phyloP scores from a whole-genome alignment of 2,888 invertebrate genomes.

The Apamea anceps region DNA sequence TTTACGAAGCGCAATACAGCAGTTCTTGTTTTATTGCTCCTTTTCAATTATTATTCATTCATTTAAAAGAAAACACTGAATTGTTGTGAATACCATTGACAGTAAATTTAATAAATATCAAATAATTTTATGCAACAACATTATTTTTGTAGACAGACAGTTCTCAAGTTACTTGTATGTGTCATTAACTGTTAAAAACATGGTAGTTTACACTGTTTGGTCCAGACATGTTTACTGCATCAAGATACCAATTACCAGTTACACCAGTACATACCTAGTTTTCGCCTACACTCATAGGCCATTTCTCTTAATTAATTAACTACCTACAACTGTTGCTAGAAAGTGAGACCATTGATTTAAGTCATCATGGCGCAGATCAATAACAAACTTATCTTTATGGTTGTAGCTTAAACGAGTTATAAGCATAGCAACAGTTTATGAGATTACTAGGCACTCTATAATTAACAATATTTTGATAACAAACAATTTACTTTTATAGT shows the following conservation, averaged over 20 bases:
- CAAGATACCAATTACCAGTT: conserved; percentile 3
- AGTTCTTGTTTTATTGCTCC: not conserved
- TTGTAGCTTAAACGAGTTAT: conserved; percentile 18
- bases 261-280: not conserved
- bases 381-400: conserved; percentile 48
- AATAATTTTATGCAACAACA: not conserved
- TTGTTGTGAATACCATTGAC: not conserved
- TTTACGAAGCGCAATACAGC: not conserved
- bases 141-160: not conserved
- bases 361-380: conserved; percentile 8
- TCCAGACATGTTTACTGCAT: not conserved
- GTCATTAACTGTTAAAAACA: not conserved
- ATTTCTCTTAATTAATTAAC: conserved; percentile 26
- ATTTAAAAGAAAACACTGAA: not conserved
- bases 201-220: conserved; percentile 2
- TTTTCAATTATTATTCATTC: not conserved
- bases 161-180: not conserved
- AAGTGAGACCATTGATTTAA: conserved; percentile 3
- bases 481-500: conserved; percentile 20
- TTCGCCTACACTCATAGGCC: not conserved
- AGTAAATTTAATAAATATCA: conserved; percentile 10
- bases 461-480: conserved; percentile 25
- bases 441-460: conserved; percentile 25
- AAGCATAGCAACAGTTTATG: conserved; percentile 5
- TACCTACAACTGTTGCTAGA: not conserved